Evolutionary conservation across 1,140 invertebrate genomes (phyloP), one percentile per base, ranked within the genome.

Genomic region (Aphaenogaster ashmeadi): DNA sequence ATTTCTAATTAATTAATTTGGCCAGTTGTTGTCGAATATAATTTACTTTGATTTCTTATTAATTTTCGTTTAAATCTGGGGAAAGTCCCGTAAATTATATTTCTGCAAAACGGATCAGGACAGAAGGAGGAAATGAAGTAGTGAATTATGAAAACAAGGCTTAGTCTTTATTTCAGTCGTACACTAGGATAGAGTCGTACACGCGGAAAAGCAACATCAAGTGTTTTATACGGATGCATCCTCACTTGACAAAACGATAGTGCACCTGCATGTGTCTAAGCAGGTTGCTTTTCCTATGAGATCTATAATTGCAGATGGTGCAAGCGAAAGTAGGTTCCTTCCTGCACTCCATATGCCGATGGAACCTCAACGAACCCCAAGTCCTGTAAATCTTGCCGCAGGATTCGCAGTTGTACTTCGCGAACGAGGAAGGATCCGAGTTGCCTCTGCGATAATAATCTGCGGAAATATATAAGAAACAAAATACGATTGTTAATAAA

Each of bases 271-370:
- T 77, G 47, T 90, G 89, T 11, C 87, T 78, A 11, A 33, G 75
- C 9, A 90, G 62, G n/a, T 90, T 86, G 47, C 67, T 86, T 52
- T 62, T 86, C n/a, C 89, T 90, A 7, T 6, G 9, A 6, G 87
- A 86, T 33, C 86, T 88, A 47, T 90, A 90, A 38, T 9, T 67
- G 87, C 94, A 94, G 50, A 87, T 86, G 3, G 74, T 79, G 77
- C 94, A 95, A 27, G 87, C 87, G 81, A 93, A 94, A 44, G 86
- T 83, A 13, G 94, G 95, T 52, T 95, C 94, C 27, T 94, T 94
- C 0, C 94, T 94, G 78, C 95, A 96, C 52, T 95, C 95, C 66
- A 89, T 91, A 15, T 88, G 92, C 79, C 90, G 89, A 86, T 96
- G 95, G 36, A 91, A 91, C 27, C 87, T 91, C 47, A 95, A 86